phyloP scores from a whole-genome alignment of 1,140 invertebrate genomes.

The Fopius arisanus region DNA sequence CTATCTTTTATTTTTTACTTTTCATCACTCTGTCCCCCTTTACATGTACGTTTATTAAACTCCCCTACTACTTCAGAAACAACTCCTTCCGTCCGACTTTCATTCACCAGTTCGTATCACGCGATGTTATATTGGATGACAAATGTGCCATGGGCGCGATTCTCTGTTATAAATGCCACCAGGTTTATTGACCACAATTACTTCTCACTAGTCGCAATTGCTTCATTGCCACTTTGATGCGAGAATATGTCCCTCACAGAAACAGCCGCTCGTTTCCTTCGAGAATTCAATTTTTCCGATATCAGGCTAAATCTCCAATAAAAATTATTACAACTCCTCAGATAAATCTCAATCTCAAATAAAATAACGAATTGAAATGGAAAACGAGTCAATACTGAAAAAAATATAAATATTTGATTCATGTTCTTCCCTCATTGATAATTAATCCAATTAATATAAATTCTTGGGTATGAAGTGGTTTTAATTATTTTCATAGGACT shows the following conservation, averaged over 20 bases:
- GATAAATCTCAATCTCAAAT: too few relatives aligned
- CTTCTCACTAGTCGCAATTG: not conserved
- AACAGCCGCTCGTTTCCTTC: not conserved
- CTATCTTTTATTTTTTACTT: not conserved
- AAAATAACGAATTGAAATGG: too few relatives aligned
- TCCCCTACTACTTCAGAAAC: not conserved
- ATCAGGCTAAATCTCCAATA: too few relatives aligned
- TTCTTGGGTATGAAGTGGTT: too few relatives aligned
- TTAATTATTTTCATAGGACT: too few relatives aligned
- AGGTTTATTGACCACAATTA: conserved; percentile 6
- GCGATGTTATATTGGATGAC: conserved; percentile 14
- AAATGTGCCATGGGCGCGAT: conserved; percentile 5
- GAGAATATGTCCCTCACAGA: not conserved
- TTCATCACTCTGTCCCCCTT: not conserved
- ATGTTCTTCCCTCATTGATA: too few relatives aligned
- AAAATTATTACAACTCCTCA: too few relatives aligned
- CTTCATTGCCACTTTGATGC: not conserved
- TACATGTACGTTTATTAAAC: not conserved
- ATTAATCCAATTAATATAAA: too few relatives aligned
- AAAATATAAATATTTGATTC: too few relatives aligned
- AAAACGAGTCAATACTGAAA: too few relatives aligned
- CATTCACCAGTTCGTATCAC: conserved; percentile 17
- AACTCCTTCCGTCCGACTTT: conserved; percentile 3
- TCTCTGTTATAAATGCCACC: conserved; percentile 8
- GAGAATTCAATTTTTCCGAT: too few relatives aligned